phyloP scores from a whole-genome alignment of 2,888 invertebrate species.

The Lithophane socia region DNA sequence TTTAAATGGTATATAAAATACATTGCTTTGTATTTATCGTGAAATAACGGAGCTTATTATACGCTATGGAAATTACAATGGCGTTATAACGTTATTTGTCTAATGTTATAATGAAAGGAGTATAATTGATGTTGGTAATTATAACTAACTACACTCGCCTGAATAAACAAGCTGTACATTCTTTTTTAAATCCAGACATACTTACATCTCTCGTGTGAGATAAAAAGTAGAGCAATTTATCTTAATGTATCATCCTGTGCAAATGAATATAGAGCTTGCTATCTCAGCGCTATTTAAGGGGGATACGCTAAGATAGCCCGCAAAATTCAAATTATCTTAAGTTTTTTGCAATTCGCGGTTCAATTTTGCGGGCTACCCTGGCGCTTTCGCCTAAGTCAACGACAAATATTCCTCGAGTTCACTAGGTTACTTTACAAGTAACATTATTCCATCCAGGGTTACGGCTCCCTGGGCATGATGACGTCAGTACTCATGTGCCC shows the following conservation, averaged over 20 bases:
- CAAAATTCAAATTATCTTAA: too few relatives aligned
- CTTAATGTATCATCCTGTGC: constrained; percentile 13
- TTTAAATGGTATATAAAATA: too few relatives aligned
- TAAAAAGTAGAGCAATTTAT: constrained; percentile 30
- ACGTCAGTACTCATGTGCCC: constrained; percentile 97
- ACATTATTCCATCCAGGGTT: constrained; percentile 83
- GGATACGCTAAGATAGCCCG: too few relatives aligned
- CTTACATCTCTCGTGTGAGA: not conserved
- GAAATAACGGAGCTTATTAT: too few relatives aligned
- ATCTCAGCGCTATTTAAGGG: not conserved
- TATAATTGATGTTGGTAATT: constrained; percentile 4
- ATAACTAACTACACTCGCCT: not conserved
- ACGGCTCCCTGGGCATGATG: constrained; percentile 97
- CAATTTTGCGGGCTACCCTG: too few relatives aligned
- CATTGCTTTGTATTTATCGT: too few relatives aligned
- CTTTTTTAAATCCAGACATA: constrained; percentile 19
- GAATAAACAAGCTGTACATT: not conserved
- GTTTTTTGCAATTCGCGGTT: too few relatives aligned
- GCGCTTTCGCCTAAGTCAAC: not conserved
- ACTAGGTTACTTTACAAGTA: not conserved
- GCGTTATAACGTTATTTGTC: too few relatives aligned
- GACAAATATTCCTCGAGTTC: not conserved
- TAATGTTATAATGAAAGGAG: too few relatives aligned
- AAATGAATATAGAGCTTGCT: not conserved
- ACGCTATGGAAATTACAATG: too few relatives aligned